Evolutionary conservation across 1,140 invertebrate genomes (phyloP), one percentile per base, ranked within the genome.

Genomic region (Cydia amplana): DNA sequence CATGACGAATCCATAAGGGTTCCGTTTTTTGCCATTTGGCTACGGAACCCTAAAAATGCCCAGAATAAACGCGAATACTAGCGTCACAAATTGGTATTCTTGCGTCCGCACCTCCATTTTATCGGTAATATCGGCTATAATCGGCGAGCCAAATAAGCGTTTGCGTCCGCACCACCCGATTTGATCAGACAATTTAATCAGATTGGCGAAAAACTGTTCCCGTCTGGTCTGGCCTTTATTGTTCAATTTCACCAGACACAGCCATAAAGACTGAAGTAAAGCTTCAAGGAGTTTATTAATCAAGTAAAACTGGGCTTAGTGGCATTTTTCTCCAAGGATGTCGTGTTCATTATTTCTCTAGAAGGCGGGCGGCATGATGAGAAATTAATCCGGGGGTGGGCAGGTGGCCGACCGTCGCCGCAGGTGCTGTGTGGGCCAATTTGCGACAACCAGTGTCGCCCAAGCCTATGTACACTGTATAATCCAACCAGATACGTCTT

Each of bases 331-430:
- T 87, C 81, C 78, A 81, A 83, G 83, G 80, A 84, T 84, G 85
- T 85, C 83, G 78, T 87, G 79, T 86, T 87, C 89, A 90, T 92
- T 92, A 91, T 89, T 79, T 85, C 79, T 77, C 78, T 72, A 81
- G 79, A 78, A 83, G 78, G 79, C 83, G 82, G 78, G 74, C 79
- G 79, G 82, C 82, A 83, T 91, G 89, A 92, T 90, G 88, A 92
- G 89, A 89, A 89, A 90, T 91, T 91, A 92, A 92, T 92, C 89
- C 88, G 80, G 78, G 32, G 81, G 80, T 74, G 83, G 82, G 80
- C 84, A 86, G 87, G 88, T 86, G 85, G 55, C 43, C 43, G 72
- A 82, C 67, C 88, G 81, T 88, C 74, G 83, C 65, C 88, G 81
- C 88, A 91, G 88, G 87, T 90, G 89, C 79, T 79, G 73, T 79